phyloP scores from a whole-genome alignment of 2,888 invertebrate genomes.

The Platycheirus albimanus region DNA sequence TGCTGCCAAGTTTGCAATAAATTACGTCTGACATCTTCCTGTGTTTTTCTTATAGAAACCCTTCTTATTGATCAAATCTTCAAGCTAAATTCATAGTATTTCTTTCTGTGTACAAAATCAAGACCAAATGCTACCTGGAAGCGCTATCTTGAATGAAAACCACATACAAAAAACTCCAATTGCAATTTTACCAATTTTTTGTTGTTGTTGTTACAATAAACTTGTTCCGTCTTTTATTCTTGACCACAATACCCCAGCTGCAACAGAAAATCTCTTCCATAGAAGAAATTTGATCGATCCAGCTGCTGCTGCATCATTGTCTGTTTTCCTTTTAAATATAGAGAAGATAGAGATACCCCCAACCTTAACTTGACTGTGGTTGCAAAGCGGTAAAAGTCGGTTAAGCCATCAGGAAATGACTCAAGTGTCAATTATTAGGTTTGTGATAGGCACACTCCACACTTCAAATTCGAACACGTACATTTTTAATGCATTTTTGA shows the following conservation, averaged over 20 bases:
- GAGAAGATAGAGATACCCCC: slow-evolving; percentile 40
- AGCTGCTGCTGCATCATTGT: slow-evolving; percentile 9
- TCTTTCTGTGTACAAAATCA: no score
- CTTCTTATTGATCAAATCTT: no score
- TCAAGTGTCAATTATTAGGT: slow-evolving; percentile 22
- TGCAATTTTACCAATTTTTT: slow-evolving; percentile 38
- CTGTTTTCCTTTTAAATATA: slow-evolving; percentile 3
- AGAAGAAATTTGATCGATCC: slow-evolving; percentile 50
- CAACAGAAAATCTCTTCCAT: slow-evolving; percentile 32
- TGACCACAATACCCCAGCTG: slow-evolving; percentile 62
- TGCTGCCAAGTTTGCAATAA: no score
- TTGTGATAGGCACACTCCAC: slow-evolving; percentile 33
- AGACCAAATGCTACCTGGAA: no score
- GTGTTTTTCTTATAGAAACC: no score
- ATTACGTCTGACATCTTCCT: no score
- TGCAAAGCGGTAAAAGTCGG: slow-evolving; percentile 15
- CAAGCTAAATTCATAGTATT: no score
- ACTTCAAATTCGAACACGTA: slow-evolving; percentile 33
- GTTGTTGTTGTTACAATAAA: slow-evolving; percentile 24
- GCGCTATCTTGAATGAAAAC: slow-evolving; percentile 9
- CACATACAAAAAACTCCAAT: slow-evolving; percentile 30
- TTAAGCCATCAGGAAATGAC: slow-evolving; percentile 22
- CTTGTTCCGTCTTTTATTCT: slow-evolving; percentile 48
- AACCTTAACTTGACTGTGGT: slow-evolving; percentile 57
- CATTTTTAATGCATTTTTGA: slow-evolving; percentile 25